A percentile compares a stretch with the other conserved stretches of the same genome.
Conservation (phyloP, 1,140 invertebrate genomes). For the Dolichoris vasculosae region DNA sequence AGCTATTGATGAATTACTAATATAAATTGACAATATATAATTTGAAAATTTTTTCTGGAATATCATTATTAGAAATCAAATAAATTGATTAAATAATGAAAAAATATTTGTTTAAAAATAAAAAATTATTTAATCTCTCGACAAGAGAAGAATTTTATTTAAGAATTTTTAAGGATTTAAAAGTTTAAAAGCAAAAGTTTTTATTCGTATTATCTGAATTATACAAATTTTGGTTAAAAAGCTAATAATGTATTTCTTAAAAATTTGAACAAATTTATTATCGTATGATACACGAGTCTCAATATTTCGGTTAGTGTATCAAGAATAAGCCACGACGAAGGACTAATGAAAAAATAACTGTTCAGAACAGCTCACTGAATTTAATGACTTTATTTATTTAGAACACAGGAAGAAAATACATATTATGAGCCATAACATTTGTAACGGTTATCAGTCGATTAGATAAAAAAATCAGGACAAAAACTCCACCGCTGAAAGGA, state of each 20-base stretch:
- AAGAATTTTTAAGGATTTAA: too few species aligned
- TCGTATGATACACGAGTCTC: constrained; percentile 2
- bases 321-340: neutral
- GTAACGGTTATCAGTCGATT: neutral
- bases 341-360: constrained; percentile 7
- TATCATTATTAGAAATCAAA: too few species aligned
- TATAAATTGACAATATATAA: too few species aligned
- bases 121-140: too few species aligned
- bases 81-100: too few species aligned
- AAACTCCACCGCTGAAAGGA: neutral
- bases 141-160: too few species aligned
- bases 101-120: too few species aligned
- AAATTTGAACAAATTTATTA: constrained; percentile 22
- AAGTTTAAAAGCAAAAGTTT: too few species aligned
- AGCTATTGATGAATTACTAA: too few species aligned
- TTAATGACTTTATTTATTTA: constrained; percentile 44
- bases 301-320: constrained; percentile 7
- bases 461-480: constrained; percentile 16
- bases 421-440: neutral
- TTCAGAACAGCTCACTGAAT: neutral
- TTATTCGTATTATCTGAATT: too few species aligned
- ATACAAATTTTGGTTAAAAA: neutral
- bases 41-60: too few species aligned
- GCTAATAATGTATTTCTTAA: neutral
- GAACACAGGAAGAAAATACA: constrained; percentile 2